Percentiles rank a stretch among this genome's conserved stretches.
These are phyloP conservation scores for Noturus placidus DNA, from an alignment of 2,113 vertebrate genomes.

Conservation along the genomic window DNA sequence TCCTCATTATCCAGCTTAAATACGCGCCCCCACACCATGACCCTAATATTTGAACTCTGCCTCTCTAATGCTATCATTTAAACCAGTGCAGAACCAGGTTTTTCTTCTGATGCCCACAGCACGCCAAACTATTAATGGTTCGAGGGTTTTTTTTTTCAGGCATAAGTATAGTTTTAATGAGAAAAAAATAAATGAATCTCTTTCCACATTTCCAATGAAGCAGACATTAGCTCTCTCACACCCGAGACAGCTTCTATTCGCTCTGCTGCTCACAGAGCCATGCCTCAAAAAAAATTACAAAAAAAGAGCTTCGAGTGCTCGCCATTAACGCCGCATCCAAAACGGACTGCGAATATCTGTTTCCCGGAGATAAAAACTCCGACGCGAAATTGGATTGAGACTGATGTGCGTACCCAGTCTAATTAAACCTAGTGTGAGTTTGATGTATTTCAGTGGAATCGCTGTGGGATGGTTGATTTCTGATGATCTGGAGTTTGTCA, in stretches of 20 bases:
- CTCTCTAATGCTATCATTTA: constrained; percentile 19
- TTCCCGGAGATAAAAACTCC: constrained; percentile 43
- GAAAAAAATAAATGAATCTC: constrained; percentile 19
- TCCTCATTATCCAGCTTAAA: constrained; percentile 57
- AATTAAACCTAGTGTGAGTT: constrained; percentile 32
- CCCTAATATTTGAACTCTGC: constrained; percentile 48
- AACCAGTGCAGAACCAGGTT: neutral
- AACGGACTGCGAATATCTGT: constrained; percentile 40
- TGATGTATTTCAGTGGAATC: constrained; percentile 28
- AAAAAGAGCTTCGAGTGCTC: neutral
- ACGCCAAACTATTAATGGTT: neutral
- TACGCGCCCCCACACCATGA: constrained; percentile 40
- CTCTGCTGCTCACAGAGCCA: constrained; percentile 20
- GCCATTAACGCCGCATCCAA: neutral
- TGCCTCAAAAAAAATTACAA: neutral
- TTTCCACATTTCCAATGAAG: neutral
- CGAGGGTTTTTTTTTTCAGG: neutral
- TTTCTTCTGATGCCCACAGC: neutral
- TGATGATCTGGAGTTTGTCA: constrained; percentile 21
- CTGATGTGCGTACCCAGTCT: constrained; percentile 37
- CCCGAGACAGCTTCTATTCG: neutral
- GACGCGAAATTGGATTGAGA: constrained; percentile 41
- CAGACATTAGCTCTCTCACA: neutral
- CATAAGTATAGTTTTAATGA: constrained; percentile 28
- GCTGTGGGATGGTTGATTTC: constrained; percentile 23